A percentile compares a stretch with the other conserved stretches of the same genome.
These are phyloP conservation scores for Chymomyza procnemis DNA, from an alignment of 2,888 invertebrate genomes.

Conservation along the genomic window DNA sequence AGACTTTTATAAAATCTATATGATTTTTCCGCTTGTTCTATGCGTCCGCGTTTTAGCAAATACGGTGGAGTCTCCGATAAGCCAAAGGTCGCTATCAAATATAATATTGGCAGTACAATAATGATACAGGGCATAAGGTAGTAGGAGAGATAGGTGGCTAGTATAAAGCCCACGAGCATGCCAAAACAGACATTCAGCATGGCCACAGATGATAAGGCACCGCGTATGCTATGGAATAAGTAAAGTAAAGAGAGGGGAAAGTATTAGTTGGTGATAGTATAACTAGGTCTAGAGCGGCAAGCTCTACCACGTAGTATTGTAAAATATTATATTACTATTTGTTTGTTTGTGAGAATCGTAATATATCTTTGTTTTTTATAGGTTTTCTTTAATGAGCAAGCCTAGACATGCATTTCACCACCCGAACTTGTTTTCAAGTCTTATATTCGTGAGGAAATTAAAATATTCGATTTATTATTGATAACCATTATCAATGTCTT, in stretches of 20 bases:
- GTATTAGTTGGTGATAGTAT: neutral
- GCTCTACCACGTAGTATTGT: neutral
- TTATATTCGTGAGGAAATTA: too few species aligned
- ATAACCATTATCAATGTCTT: too few species aligned
- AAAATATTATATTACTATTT: too few species aligned
- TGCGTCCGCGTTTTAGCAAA: conserved; percentile 53
- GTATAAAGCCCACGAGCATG: conserved; percentile 58
- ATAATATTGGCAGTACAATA: conserved; percentile 60
- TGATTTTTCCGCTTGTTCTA: conserved; percentile 60
- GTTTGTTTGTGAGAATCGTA: too few species aligned
- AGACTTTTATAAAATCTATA: conserved; percentile 70
- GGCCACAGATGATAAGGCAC: conserved; percentile 65
- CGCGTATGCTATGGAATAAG: conserved; percentile 56
- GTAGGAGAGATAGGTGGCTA: conserved; percentile 64
- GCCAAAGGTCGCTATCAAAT: conserved; percentile 49
- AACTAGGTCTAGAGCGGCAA: too few species aligned
- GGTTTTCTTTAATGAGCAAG: too few species aligned
- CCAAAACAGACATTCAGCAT: conserved; percentile 67
- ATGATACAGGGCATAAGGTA: conserved; percentile 61
- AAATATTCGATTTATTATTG: too few species aligned
- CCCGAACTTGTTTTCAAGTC: too few species aligned
- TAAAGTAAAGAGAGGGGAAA: conserved; percentile 3
- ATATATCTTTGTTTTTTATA: too few species aligned
- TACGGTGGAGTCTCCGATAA: conserved; percentile 71
- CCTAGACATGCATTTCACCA: too few species aligned